These are phyloP conservation scores for Platerodrilus igneus DNA, from an alignment of 2,888 invertebrate species.

Conservation along the genomic window DNA sequence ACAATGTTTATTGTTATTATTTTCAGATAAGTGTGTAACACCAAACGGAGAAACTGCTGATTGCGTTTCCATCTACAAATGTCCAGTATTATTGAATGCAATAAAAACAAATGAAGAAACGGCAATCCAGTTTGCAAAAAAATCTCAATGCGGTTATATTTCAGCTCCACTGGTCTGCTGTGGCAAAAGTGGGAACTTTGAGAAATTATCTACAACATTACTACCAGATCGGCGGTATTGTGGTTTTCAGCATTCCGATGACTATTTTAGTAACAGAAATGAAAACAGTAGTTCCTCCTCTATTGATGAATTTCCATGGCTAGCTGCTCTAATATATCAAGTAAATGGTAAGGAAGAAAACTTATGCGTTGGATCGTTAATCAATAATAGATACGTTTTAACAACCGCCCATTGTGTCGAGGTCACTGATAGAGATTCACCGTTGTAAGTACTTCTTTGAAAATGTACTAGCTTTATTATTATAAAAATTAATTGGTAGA, in stretches of 20 bases:
- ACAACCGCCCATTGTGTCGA: background rate
- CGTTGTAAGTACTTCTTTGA: too few species aligned
- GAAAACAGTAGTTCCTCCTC: too few species aligned
- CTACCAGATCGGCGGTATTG: background rate
- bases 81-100: background rate
- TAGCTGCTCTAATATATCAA: background rate
- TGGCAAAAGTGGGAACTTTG: background rate
- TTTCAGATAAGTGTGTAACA: background rate
- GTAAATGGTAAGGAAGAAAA: background rate
- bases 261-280: background rate
- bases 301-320: slow-evolving; percentile 4
- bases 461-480: too few species aligned
- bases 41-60: background rate
- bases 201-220: background rate
- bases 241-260: slow-evolving; percentile 4
- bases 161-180: background rate
- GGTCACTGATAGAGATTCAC: too few species aligned
- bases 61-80: background rate
- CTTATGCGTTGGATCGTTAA: background rate
- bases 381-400: slow-evolving; percentile 2
- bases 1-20: too few species aligned
- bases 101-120: background rate
- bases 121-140: background rate
- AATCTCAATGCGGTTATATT: background rate
- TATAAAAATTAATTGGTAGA: too few species aligned